A percentile compares a stretch with the other conserved stretches of the same genome.
phyloP scores from a whole-genome alignment of 35 echinoderm and acorn worm species.

The Ophiothrix spiculata region DNA sequence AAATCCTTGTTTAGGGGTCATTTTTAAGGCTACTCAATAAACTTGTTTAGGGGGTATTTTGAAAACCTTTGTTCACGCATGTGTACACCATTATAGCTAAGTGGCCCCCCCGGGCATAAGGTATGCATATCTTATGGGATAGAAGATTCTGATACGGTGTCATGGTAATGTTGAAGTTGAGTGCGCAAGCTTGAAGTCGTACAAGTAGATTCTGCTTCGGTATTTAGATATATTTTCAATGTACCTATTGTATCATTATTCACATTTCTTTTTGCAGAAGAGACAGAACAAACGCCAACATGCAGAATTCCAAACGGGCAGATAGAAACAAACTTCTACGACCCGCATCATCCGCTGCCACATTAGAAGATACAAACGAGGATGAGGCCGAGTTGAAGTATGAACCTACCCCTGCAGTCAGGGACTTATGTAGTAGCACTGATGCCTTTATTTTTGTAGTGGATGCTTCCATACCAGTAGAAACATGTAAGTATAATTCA shows the following conservation, averaged over 20 bases:
- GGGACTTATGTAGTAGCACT: constrained; percentile 54
- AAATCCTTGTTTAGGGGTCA: no score
- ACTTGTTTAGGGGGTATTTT: no score
- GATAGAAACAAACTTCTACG: constrained; percentile 39
- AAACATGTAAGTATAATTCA: constrained; percentile 37
- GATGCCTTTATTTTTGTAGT: constrained; percentile 94
- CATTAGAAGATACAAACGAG: not conserved
- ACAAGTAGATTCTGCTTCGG: no score
- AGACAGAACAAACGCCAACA: constrained; percentile 33
- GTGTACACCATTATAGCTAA: no score
- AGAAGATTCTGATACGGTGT: no score
- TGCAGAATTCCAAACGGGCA: not conserved
- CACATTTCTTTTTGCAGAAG: constrained; percentile 17
- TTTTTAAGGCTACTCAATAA: no score
- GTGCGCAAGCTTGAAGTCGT: no score
- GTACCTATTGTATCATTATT: not conserved
- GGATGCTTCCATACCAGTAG: constrained; percentile 40
- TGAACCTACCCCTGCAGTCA: constrained; percentile 63
- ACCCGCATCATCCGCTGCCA: not conserved
- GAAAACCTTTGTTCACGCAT: no score
- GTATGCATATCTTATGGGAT: no score
- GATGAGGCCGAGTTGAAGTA: constrained; percentile 28
- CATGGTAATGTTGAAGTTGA: no score
- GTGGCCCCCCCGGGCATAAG: no score
- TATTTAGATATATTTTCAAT: no score